Evolutionary conservation across 2,797 vertebrate genomes (phyloP), one percentile per base, ranked within the genome.

Genomic region (Smutsia temminckii): DNA sequence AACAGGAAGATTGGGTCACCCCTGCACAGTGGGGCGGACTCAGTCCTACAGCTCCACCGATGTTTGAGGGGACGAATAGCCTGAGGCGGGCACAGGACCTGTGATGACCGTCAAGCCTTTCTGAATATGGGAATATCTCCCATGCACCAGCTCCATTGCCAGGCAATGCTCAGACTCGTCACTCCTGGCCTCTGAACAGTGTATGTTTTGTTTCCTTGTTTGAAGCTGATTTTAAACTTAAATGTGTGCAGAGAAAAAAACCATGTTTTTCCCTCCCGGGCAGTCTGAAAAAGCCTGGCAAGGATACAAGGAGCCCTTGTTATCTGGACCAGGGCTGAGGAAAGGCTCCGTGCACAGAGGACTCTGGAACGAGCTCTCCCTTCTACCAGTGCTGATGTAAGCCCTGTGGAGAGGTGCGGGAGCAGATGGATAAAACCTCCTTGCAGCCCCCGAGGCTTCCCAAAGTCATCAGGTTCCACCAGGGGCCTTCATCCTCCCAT

Each of bases 221-320:
- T 77, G n/a, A 77, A 80, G 63, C n/a, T 77, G 78, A 46, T 49
- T 79, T 95, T 51, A 95, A 89, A 64, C 37, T 72, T 86, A 88
- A 94, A 78, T 74, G 25, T 81, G 14, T 42, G 2, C 13, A 27
- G 25, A 4, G 1, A 5, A 18, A 92, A 77, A 77, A 81, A 53
- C 27, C 27, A 85, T 53, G 29, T 37, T 90, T 85, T 94, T 23
- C 53, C 46, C 23, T 79, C 25, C n/a, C 66, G 46, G 63, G 21
- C 32, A 79, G 49, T 61, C 66, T 94, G 40, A 55, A 42, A 46
- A 59, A 83, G 68, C 20, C 55, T 77, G 77, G 32, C 63, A 37
- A 32, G 29, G 46, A 85, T 32, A 90, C 87, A 95, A 93, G 63
- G 64, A 61, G 37, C 51, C 42, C 63, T 96, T 96, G 89, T 91